Percentiles rank a stretch among this genome's conserved stretches.
These are phyloP conservation scores for Tenualosa ilisha DNA, from an alignment of 2,797 vertebrate genomes.

Conservation along the genomic window DNA sequence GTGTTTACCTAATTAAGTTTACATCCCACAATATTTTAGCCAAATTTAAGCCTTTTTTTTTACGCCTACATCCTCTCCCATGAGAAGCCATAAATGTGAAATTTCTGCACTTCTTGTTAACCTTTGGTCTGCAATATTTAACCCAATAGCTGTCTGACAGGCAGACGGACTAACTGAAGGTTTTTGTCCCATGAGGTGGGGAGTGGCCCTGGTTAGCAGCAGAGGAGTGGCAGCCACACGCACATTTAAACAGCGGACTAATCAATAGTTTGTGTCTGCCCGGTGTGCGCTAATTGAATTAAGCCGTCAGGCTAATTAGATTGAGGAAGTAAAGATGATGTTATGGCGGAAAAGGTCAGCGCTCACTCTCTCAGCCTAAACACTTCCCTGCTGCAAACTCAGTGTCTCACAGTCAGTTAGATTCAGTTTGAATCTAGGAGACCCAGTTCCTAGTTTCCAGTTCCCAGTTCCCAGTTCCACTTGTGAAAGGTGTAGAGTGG, in stretches of 20 bases:
- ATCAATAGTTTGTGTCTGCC: slow-evolving; percentile 13
- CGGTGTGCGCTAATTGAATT: slow-evolving; percentile 11
- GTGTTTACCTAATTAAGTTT: not conserved
- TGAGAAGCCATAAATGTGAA: not conserved
- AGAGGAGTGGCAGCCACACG: not conserved
- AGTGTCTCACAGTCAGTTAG: no score
- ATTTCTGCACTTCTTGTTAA: not conserved
- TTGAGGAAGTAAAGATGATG: not conserved
- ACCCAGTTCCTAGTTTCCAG: not conserved
- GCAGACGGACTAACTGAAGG: not conserved
- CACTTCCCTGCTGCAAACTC: not conserved
- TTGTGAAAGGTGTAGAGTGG: not conserved
- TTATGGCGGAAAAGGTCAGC: not conserved
- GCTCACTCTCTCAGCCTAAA: not conserved
- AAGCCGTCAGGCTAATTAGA: slow-evolving; percentile 4
- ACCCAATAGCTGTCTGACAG: not conserved
- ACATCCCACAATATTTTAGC: not conserved
- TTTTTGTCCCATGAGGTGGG: not conserved
- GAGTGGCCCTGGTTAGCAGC: not conserved
- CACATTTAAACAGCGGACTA: not conserved
- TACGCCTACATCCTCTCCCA: not conserved
- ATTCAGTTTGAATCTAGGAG: not conserved
- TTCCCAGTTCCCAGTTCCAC: not conserved
- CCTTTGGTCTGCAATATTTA: not conserved
- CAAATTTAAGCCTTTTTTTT: not conserved